Base-by-base conservation (phyloP, 1,140 invertebrate genomes). In the Bicyclus anynana region DNA sequence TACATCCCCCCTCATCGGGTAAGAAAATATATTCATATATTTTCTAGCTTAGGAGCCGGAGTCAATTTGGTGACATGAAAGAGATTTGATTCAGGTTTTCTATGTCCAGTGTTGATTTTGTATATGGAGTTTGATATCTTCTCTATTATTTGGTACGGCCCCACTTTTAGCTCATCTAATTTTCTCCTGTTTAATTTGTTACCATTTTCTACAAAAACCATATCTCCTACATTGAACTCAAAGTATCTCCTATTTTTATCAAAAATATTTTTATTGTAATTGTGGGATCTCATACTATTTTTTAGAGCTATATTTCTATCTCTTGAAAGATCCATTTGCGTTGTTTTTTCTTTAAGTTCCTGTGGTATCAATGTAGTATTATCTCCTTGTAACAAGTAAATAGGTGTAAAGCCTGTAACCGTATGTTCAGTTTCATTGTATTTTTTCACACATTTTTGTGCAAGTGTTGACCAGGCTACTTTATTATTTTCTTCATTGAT, bases 161-260 rank as follows among this genome's bases (percentile, higher is more conserved):
- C 62, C 29, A 64, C 33, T 37, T 23, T 72, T 13, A 69, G 9
- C 46, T 70, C 54, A 40, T 72, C 66, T 17, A 72, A n/a, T 47
- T 72, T 72, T 20, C 55, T 69, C 33, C 62, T 62, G 51, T 72
- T 72, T 26, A 72, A 27, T 62, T 35, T 51, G 20, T 74, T 71
- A 51, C 64, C 67, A 37, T 74, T 69, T 38, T 72, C 62, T 12
- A 67, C 52, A 65, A 21, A 44, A 10, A 56, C 53, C 6, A 6
- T 23, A 12, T 56, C 53, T 18, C 53, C 53, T 7, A 38, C 33
- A 0, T 56, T 27, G 2, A 48, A 56, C 4, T 48, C 17, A 26
- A 12, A 7, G 2, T 49, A 5, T 56, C 5, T 38, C 29, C 53
- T 21, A 29, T 29, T 12, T 16, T 7, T 23, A 17, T 56, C 53